Conservation (phyloP, 2,888 invertebrate genomes). For the Scaptomyza polygonia region DNA sequence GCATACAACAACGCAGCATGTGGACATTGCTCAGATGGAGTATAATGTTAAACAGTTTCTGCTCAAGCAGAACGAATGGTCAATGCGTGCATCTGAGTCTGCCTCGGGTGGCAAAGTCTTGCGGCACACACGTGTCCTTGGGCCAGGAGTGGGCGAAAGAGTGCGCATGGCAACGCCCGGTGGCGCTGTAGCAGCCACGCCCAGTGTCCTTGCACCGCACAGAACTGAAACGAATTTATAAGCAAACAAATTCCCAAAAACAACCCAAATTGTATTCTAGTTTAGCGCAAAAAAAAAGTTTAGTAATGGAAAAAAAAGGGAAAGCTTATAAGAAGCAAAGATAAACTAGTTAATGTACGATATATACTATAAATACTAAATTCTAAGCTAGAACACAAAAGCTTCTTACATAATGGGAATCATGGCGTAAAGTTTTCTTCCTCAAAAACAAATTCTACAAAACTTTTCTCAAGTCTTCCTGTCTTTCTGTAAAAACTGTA, state of each 20-base stretch:
- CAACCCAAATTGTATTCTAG: conserved; percentile 72
- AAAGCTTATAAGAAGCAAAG: conserved; percentile 35
- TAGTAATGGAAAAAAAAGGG: conserved; percentile 5
- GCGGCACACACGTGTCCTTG: conserved; percentile 74
- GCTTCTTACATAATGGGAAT: conserved; percentile 25
- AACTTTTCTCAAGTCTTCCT: conserved; percentile 38
- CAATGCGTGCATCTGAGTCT: conserved; percentile 75
- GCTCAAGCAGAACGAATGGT: conserved; percentile 86
- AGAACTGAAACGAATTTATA: conserved; percentile 85
- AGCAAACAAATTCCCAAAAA: conserved; percentile 32
- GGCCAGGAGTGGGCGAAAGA: conserved; percentile 78
- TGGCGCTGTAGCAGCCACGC: conserved; percentile 53
- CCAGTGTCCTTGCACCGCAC: conserved; percentile 75
- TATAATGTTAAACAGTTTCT: conserved; percentile 91
- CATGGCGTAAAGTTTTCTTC: conserved; percentile 27
- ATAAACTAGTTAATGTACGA: conserved; percentile 51
- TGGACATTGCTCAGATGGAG: conserved; percentile 90
- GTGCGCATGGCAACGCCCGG: conserved; percentile 67
- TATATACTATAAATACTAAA: conserved; percentile 23
- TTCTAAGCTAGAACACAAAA: conserved; percentile 43
- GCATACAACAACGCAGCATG: conserved; percentile 83
- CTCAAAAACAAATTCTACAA: not conserved
- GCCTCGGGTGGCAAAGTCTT: conserved; percentile 40
- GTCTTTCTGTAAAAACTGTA: conserved; percentile 40
- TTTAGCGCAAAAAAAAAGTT: conserved; percentile 38